phyloP scores from a whole-genome alignment of 1,140 invertebrate species.

The Atopsyche davidsoni region DNA sequence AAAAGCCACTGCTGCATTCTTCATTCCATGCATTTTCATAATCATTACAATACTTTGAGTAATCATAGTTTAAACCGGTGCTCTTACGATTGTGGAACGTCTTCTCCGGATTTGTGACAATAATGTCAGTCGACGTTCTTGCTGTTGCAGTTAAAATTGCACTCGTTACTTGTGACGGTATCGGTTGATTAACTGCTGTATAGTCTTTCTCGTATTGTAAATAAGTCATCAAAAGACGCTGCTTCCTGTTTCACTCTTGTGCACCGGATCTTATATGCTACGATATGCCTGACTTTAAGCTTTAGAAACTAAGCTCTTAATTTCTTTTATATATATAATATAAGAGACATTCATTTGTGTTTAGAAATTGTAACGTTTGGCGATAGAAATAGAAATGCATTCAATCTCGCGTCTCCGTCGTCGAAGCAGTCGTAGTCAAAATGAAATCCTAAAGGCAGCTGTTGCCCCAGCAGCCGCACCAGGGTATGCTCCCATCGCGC shows the following conservation, averaged over 20 bases:
- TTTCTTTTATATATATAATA: too few species aligned
- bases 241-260: too few species aligned
- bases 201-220: conserved; percentile 44
- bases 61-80: conserved; percentile 47
- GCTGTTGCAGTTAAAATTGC: conserved; percentile 14
- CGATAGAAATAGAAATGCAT: too few species aligned
- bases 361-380: too few species aligned
- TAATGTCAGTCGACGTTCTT: conserved; percentile 11
- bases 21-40: not conserved
- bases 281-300: too few species aligned
- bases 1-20: too few species aligned
- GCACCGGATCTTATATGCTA: too few species aligned
- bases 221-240: too few species aligned
- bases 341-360: too few species aligned
- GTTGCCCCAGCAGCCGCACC: conserved; percentile 85
- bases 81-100: conserved; percentile 41
- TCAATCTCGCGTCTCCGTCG: too few species aligned
- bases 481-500: conserved; percentile 67
- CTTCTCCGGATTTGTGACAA: conserved; percentile 10
- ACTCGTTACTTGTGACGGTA: not conserved
- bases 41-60: conserved; percentile 35
- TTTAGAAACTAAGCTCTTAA: too few species aligned
- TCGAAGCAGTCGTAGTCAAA: too few species aligned
- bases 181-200: conserved; percentile 34
- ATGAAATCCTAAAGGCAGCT: conserved; percentile 71